Evolutionary conservation across 2,888 invertebrate species (phyloP).

Genomic region (Mallateleia sp.): DNA sequence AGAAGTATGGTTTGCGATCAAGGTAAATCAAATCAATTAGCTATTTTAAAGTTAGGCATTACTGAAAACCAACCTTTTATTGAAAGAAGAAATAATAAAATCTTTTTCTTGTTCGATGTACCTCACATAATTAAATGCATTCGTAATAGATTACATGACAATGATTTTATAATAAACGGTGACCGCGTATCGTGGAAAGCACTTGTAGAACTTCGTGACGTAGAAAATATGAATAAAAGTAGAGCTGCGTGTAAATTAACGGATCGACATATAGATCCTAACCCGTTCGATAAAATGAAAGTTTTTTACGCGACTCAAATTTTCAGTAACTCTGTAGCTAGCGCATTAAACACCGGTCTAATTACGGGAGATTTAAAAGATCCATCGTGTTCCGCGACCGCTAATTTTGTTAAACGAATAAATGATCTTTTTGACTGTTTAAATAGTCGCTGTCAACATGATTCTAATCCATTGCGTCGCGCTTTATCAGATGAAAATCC

Average conservation of each 20-base stretch:
- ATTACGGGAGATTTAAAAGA: conserved; percentile 70
- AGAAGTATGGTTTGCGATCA: conserved; percentile 79
- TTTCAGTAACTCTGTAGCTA: conserved; percentile 79
- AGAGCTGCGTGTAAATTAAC: conserved; percentile 73
- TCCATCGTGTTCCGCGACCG: conserved; percentile 64
- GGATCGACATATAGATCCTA: conserved; percentile 76
- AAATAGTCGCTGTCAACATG: conserved; percentile 70
- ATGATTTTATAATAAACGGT: conserved; percentile 16
- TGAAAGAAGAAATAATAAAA: conserved; percentile 56
- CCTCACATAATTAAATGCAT: conserved; percentile 36
- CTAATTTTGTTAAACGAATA: conserved; percentile 76
- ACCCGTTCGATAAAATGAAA: conserved; percentile 69
- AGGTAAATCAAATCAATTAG: conserved; percentile 73
- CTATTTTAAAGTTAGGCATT: conserved; percentile 71
- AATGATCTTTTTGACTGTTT: conserved; percentile 39
- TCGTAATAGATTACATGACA: conserved; percentile 31
- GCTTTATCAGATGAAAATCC: conserved; percentile 58
- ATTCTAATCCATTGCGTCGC: conserved; percentile 65
- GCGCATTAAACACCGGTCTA: conserved; percentile 72
- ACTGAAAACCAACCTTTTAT: conserved; percentile 71
- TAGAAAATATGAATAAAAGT: conserved; percentile 61
- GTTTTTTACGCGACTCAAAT: conserved; percentile 75
- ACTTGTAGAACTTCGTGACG: conserved; percentile 61
- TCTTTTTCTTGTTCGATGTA: conserved; percentile 77
- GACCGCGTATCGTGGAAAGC: conserved; percentile 22